Conservation (phyloP, 1,140 invertebrate species). For the Venustaconcha ellipsiformis region DNA sequence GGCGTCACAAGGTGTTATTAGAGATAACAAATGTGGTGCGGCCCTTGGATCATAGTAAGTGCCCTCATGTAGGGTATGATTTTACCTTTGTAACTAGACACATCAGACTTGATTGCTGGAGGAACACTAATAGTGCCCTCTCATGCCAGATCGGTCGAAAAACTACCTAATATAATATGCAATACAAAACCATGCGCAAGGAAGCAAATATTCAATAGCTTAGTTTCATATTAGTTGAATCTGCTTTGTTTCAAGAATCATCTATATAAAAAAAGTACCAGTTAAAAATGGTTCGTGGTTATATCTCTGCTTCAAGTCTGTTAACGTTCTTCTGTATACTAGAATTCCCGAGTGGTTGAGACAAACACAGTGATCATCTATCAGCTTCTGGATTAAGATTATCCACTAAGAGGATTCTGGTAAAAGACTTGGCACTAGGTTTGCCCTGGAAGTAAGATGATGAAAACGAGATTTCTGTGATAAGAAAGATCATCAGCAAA, state of each 20-base stretch:
- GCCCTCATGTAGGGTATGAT: neutral
- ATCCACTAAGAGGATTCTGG: constrained; percentile 3
- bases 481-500: constrained; percentile 36
- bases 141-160: constrained; percentile 7
- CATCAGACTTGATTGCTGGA: constrained; percentile 1
- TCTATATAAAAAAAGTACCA: neutral
- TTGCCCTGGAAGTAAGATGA: constrained; percentile 1
- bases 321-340: neutral
- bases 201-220: neutral
- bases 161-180: constrained; percentile 3
- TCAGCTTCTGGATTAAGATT: constrained; percentile 3
- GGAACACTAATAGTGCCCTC: neutral
- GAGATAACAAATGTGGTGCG: neutral
- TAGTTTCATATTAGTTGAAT: neutral
- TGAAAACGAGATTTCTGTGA: constrained; percentile 20
- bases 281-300: neutral
- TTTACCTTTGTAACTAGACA: neutral
- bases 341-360: neutral
- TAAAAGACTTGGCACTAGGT: neutral
- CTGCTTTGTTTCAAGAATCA: neutral
- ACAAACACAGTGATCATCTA: neutral
- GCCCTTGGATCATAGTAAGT: too few species aligned
- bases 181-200: neutral
- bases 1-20: neutral
- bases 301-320: neutral